phyloP scores from a whole-genome alignment of 2,113 vertebrate species.

The Rhabdornis inornatus region DNA sequence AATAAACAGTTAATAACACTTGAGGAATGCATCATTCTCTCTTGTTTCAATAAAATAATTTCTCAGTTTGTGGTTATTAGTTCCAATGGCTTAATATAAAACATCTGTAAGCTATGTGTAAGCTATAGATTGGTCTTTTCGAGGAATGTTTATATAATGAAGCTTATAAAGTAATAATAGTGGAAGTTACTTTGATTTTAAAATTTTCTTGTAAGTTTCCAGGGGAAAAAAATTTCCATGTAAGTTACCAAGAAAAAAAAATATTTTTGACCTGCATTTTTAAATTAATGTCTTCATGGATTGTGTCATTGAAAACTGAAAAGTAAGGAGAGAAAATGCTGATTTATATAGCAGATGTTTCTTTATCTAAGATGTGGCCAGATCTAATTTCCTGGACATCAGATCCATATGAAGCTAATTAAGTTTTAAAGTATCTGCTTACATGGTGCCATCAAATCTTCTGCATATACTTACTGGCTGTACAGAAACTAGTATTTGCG shows the following conservation, averaged over 20 bases:
- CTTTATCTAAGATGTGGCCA: neutral
- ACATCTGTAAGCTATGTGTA: neutral
- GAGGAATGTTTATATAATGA: neutral
- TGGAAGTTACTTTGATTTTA: neutral
- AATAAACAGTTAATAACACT: neutral
- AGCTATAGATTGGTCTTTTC: neutral
- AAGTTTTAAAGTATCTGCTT: neutral
- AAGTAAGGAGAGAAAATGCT: neutral
- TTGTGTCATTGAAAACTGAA: neutral
- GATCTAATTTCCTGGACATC: neutral
- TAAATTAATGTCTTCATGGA: neutral
- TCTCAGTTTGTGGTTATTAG: neutral
- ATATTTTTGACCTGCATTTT: neutral
- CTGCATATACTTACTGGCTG: neutral
- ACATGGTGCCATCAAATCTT: neutral
- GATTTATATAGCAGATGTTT: neutral
- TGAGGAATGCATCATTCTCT: neutral
- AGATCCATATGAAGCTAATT: neutral
- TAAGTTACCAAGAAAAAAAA: neutral
- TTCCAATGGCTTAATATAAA: neutral
- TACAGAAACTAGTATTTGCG: neutral
- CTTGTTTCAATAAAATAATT: neutral
- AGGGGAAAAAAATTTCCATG: neutral
- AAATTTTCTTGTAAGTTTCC: neutral
- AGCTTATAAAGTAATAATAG: neutral